Base-by-base conservation (phyloP, 2,113 vertebrate genomes). In the Smithornis capensis region DNA sequence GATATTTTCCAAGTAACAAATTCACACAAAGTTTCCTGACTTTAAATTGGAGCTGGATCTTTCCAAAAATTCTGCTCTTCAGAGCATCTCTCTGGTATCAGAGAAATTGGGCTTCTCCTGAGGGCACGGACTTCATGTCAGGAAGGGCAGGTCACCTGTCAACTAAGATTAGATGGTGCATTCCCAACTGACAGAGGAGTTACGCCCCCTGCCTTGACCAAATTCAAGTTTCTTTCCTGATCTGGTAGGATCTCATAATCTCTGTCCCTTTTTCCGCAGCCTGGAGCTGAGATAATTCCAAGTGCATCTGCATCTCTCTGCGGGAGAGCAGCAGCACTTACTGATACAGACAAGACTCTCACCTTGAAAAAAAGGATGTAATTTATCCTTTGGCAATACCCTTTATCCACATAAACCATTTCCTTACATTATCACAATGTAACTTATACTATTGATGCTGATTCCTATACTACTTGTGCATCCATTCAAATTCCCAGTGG, bases 401-500 rank as follows among this genome's bases (percentile, higher is more conserved):
- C 45, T 83, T 40, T 22, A 70, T 18, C 21, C 9, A 29, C n/a
- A 53, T 53, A 33, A 83, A 87, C 24, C 23, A 45, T 17, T 92
- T 84, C 28, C 9, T 62, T 53, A 10, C 23, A 7, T 12, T 33
- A 52, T 81, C 86, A 86, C 37, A 59, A 19, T 24, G 18, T 37
- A 83, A 93, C 7, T 79, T 65, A 23, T 38, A 15, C 68, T 95
- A 84, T 5, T 89, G 81, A 55, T 65, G 64, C 35, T 94, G 89
- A 56, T 50, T 67, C 63, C 87, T 89, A 7, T 2, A 40, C 10
- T 57, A 18, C 11, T 65, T 92, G 75, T 84, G 65, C 29, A 92
- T 75, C 83, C 42, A 55, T 42, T 70, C 33, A 80, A 92, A 97
- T 77, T 84, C 77, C 90, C 53, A 84, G 82, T 57, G 63, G 64